Evolutionary conservation across 2,113 vertebrate species (phyloP), one percentile per base, ranked within the genome.

Genomic region (Colinus virginianus): DNA sequence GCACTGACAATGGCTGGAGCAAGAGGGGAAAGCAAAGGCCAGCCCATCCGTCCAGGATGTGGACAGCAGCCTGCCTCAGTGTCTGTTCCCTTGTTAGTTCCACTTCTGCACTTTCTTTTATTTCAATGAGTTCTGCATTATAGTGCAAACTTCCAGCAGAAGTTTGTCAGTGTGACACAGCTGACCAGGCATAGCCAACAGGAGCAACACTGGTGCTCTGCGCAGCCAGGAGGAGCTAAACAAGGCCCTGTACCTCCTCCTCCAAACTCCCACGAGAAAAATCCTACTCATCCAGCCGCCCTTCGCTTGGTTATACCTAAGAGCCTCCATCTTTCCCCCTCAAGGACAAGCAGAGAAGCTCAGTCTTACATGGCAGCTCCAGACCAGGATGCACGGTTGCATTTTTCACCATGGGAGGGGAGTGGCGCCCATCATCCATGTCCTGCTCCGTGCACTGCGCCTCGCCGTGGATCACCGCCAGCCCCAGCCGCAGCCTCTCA

Each of bases 391-490:
- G 99, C 79, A 99, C 98, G 0, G 98, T 98, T 11, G 98, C 97
- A 64, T 99, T 99, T 96, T 98, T 99, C 72, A 99, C 98, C 90
- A 98, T 98, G 0, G 99, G 99, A 8, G 99, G 99, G 30, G 99
- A 99, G 94, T 99, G 99, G 6, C 99, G 98, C 4, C 99, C 99
- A 0, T 99, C 99, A 1, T 98, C 99, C 99, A 99, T 99, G 97
- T 99, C 99, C 7, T 99, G 99, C 97, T 99, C 99, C 0, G 99
- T 97, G 36, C 99, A 99, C 98, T 99, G 99, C 11, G 99, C 98
- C 94, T 99, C 99, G 2, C 99, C 99, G 0, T 99, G 99, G 96
- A 99, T 99, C 79, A 99, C 99, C 7, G 99, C 99, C 70, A 99
- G 96, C 11, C 99, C 99, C 91, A 99, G 97, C 22, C 99, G 98